phyloP scores from a whole-genome alignment of 1,140 invertebrate genomes.

The Gryon sp. region DNA sequence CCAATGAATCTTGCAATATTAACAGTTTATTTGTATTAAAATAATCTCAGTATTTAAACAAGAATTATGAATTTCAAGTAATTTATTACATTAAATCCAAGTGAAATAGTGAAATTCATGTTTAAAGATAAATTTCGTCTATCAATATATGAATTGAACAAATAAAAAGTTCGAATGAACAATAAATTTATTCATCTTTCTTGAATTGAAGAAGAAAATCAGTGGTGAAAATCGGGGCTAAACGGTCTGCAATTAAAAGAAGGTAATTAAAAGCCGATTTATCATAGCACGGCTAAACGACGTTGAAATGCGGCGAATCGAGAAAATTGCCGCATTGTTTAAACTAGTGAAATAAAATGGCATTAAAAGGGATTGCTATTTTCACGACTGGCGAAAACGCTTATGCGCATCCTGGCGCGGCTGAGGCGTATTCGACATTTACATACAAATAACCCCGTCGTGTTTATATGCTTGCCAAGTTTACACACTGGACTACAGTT shows the following conservation, averaged over 20 bases:
- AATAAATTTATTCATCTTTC: too few relatives aligned
- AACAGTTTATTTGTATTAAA: too few relatives aligned
- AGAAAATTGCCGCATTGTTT: conserved; percentile 40
- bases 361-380: conserved; percentile 58
- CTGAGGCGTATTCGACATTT: conserved; percentile 66
- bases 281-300: conserved; percentile 11
- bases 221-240: conserved; percentile 2
- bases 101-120: too few relatives aligned
- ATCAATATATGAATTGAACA: too few relatives aligned
- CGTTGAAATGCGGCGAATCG: conserved; percentile 40
- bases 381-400: conserved; percentile 58
- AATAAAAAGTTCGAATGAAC: too few relatives aligned
- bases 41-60: too few relatives aligned
- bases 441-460: conserved; percentile 71
- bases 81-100: too few relatives aligned
- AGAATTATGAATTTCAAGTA: too few relatives aligned
- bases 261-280: conserved; percentile 43
- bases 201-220: too few relatives aligned
- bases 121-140: too few relatives aligned
- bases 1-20: too few relatives aligned
- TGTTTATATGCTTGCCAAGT: conserved; percentile 69
- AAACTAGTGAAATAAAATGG: conserved; percentile 55
- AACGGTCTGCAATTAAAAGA: conserved; percentile 6
- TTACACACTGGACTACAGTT: conserved; percentile 62
- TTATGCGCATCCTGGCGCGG: conserved; percentile 42